Evolutionary conservation across 2,888 invertebrate genomes (phyloP).

Genomic region (Phalera bucephala): DNA sequence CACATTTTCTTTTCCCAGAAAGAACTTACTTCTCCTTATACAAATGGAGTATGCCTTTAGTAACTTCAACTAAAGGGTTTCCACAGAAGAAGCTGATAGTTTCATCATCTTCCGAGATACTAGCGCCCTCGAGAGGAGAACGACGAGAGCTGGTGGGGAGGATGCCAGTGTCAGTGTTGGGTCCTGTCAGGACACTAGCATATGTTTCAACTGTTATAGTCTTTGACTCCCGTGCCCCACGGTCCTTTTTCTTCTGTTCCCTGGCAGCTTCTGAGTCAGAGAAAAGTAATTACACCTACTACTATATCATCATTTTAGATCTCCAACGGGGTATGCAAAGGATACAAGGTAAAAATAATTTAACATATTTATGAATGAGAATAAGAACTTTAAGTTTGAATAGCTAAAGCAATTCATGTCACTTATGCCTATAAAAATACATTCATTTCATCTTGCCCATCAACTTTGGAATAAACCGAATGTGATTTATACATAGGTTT

Average conservation of each 20-base stretch:
- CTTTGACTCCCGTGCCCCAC: constrained; percentile 86
- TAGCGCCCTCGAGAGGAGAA: constrained; percentile 61
- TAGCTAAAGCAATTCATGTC: too few species aligned
- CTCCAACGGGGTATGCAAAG: too few species aligned
- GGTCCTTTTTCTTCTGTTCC: constrained; percentile 80
- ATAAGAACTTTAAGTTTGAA: too few species aligned
- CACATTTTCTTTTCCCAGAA: too few species aligned
- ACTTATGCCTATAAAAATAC: too few species aligned
- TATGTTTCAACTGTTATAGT: constrained; percentile 92
- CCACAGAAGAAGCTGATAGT: constrained; percentile 95
- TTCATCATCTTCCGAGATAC: constrained; percentile 61
- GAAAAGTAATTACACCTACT: too few species aligned
- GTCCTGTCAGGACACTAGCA: constrained; percentile 84
- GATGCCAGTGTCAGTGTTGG: constrained; percentile 75
- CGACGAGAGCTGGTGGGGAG: constrained; percentile 85
- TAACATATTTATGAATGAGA: constrained; percentile 3
- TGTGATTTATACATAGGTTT: too few species aligned
- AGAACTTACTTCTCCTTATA: constrained; percentile 97
- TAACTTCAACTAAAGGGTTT: constrained; percentile 98
- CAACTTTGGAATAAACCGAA: too few species aligned
- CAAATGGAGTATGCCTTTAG: constrained; percentile 97
- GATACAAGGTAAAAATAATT: too few species aligned
- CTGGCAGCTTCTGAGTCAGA: constrained; percentile 55
- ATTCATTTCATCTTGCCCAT: too few species aligned
- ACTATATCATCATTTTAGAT: too few species aligned